A percentile compares a stretch with the other conserved stretches of the same genome.
phyloP scores from a whole-genome alignment of 1,140 invertebrate species.

The Drosophila triauraria region DNA sequence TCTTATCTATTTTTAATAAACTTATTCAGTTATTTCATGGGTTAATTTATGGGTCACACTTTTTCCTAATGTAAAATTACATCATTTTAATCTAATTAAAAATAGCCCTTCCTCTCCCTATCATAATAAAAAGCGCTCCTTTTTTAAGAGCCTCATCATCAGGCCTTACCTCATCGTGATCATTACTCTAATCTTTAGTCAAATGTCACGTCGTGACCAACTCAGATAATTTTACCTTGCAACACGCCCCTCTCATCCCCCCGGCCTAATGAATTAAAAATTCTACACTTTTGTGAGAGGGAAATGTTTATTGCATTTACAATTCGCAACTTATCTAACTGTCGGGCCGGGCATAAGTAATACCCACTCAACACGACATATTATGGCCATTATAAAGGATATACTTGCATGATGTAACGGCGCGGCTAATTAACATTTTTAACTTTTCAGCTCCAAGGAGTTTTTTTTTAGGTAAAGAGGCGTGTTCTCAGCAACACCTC shows the following conservation, averaged over 20 bases:
- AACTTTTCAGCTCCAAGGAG: conserved; percentile 44
- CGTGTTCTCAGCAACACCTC: conserved; percentile 53
- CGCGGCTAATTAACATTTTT: conserved; percentile 58
- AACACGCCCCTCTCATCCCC: neutral
- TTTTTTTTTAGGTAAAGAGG: conserved; percentile 27
- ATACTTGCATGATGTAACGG: conserved; percentile 50
- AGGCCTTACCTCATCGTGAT: conserved; percentile 13
- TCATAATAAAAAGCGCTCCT: conserved; percentile 7
- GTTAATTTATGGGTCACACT: neutral
- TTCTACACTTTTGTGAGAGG: neutral
- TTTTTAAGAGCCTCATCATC: neutral
- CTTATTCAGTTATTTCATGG: neutral
- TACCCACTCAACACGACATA: conserved; percentile 43
- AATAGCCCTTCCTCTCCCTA: neutral
- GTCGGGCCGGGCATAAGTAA: conserved; percentile 35
- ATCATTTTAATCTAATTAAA: conserved; percentile 6
- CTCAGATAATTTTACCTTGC: conserved; percentile 18
- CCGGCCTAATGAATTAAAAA: conserved; percentile 48
- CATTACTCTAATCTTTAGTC: conserved; percentile 7
- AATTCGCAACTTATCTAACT: conserved; percentile 46
- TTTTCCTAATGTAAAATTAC: neutral
- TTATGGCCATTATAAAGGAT: conserved; percentile 41
- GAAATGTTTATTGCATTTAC: conserved; percentile 49
- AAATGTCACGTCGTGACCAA: conserved; percentile 40
- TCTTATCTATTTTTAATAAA: neutral